Percentiles rank a stretch among this genome's conserved stretches.
These are phyloP conservation scores for Rissa tridactyla DNA, from an alignment of 2,113 vertebrate genomes.

Conservation along the genomic window DNA sequence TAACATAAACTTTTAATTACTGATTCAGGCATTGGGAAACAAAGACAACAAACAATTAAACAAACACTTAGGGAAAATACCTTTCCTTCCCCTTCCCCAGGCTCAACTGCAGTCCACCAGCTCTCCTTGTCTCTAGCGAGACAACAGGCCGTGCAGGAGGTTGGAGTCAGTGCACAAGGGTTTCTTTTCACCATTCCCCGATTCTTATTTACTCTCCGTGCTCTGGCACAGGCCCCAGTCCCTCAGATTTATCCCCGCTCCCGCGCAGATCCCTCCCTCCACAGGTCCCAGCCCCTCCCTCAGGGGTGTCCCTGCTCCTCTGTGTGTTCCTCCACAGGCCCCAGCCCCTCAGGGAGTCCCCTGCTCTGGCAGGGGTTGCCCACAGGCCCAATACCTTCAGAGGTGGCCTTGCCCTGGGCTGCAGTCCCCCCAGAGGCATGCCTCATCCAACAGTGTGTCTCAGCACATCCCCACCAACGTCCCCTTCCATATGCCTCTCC, in stretches of 20 bases:
- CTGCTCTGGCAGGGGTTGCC: neutral
- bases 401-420: neutral
- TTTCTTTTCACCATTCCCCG: neutral
- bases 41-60: neutral
- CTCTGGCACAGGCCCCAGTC: neutral
- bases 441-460: neutral
- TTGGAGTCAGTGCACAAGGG: rapidly evolving
- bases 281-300: neutral
- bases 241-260: too few relatives aligned
- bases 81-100: neutral
- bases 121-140: neutral
- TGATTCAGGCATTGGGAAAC: neutral
- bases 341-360: neutral
- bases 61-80: neutral
- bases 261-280: neutral
- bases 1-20: neutral
- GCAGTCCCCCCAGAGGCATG: neutral
- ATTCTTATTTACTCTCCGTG: neutral
- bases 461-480: neutral
- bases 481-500: rapidly evolving
- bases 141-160: neutral
- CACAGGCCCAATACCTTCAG: neutral
- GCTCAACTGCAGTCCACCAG: neutral
- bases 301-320: neutral
- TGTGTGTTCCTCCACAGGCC: rapidly evolving